phyloP scores from a whole-genome alignment of 2,797 vertebrate species.

The Dermochelys coriacea region DNA sequence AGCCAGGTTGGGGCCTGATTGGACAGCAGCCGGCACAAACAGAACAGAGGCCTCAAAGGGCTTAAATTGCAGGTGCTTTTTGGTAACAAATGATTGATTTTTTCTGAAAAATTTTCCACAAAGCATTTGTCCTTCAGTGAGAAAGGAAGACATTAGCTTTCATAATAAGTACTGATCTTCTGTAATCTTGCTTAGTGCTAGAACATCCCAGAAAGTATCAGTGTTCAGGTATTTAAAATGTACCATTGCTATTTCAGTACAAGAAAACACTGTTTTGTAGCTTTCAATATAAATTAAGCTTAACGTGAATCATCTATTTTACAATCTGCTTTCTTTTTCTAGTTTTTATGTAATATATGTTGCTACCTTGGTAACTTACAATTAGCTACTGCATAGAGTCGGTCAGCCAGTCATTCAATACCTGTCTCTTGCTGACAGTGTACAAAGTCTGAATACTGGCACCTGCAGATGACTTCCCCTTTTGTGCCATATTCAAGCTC shows the following conservation, averaged over 20 bases:
- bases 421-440: background rate
- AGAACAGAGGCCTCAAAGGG: background rate
- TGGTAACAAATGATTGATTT: background rate
- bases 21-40: background rate
- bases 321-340: background rate
- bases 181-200: background rate
- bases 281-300: background rate
- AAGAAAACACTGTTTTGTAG: background rate
- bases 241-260: background rate
- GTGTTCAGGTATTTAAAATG: background rate
- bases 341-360: background rate
- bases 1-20: background rate
- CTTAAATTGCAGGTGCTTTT: background rate
- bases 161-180: background rate
- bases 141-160: background rate
- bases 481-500: rapidly evolving
- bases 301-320: background rate
- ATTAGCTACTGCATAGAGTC: background rate
- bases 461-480: background rate
- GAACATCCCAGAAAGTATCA: background rate
- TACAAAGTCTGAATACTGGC: background rate
- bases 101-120: background rate
- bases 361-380: background rate
- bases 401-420: background rate
- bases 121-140: background rate